Base-by-base conservation (phyloP, 2,113 vertebrate species). In the Anguilla rostrata region DNA sequence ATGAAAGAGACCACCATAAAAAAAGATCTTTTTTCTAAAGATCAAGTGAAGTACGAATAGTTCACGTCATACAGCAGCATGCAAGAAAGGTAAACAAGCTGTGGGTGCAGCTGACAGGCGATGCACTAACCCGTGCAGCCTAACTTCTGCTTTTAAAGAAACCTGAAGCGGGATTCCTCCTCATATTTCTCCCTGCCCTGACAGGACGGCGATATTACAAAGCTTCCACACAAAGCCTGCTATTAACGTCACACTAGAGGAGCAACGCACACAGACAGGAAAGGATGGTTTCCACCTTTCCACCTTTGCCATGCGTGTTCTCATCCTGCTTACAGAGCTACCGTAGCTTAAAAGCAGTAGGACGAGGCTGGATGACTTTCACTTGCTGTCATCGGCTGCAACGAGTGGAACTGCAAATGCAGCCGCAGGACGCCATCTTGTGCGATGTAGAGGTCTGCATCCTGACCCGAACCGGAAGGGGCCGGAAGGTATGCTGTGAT, bases 141-240 rank as follows among this genome's bases (percentile, higher is more conserved):
- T 75, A 6, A 9, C 71, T 29, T 12, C n/a, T 75, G 71, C 26
- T 34, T 75, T 75, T 75, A 75, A 34, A 75, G 71, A 75, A 34
- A 75, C 26, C 26, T 11, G 26, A 12, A 75, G 71, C n/a, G 1
- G n/a, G 71, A 34, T 75, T 34, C n/a, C n/a, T 34, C 71, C 71
- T 12, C 1, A 75, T 75, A 12, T 34, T 75, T 34, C 71, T 75
- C n/a, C 71, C 26, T n/a, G 71, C n/a, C 71, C 71, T 75, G 71
- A 75, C 26, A 66, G 26, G 11, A 26, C 60, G 1, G 71, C 9
- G 71, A 75, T 75, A 75, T 75, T 11, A 39, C 16, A 39, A 63
- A 83, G 82, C 82, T 83, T 29, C 29, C 34, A 39, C 40, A 60
- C 29, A 83, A 63, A 60, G 34, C n/a, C 29, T 83, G 12, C n/a